Evolutionary conservation across 2,797 vertebrate genomes (phyloP).

Genomic region (Synaphobranchus kaupii): DNA sequence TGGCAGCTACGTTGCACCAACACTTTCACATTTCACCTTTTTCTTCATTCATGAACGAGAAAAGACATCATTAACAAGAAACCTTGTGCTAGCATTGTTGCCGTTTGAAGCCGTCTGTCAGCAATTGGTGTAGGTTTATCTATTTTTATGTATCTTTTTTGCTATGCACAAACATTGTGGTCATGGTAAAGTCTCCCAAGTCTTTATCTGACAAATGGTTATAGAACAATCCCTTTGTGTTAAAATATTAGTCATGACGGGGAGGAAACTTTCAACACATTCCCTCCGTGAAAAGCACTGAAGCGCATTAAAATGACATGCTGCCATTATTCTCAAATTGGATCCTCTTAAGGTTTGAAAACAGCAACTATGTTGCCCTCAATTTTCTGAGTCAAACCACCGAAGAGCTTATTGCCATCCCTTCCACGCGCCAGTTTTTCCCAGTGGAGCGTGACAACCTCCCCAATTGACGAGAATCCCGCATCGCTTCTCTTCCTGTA

Average conservation of each 20-base stretch:
- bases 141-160: neutral
- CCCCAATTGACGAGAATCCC: neutral
- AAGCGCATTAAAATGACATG: neutral
- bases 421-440: neutral
- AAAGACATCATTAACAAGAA: conserved; percentile 34
- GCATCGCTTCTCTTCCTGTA: neutral
- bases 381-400: neutral
- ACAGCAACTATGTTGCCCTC: neutral
- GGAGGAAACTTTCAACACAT: neutral
- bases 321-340: neutral
- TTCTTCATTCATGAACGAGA: conserved; percentile 54
- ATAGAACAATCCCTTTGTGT: neutral
- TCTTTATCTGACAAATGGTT: neutral
- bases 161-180: neutral
- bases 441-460: neutral
- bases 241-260: neutral
- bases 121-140: conserved; percentile 11
- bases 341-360: neutral
- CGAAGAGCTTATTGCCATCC: neutral
- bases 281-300: neutral
- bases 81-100: conserved; percentile 40
- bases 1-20: conserved; percentile 36
- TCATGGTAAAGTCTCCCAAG: neutral
- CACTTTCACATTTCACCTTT: conserved; percentile 52
- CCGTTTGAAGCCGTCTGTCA: conserved; percentile 22